Conservation (phyloP, 2,113 vertebrate genomes). For the Microtus ochrogaster region DNA sequence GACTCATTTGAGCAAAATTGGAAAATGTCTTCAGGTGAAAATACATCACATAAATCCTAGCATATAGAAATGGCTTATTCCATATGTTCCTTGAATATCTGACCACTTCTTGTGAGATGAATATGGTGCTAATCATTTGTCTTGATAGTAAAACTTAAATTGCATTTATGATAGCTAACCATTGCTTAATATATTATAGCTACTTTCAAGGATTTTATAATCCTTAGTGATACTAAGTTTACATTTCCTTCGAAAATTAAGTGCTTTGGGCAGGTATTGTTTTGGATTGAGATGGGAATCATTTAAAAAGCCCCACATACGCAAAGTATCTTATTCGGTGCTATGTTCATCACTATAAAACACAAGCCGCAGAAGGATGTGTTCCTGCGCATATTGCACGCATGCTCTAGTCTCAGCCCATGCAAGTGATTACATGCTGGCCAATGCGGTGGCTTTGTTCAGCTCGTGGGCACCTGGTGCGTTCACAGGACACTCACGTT, state of each 20-base stretch:
- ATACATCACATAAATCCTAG: neutral
- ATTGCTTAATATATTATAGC: neutral
- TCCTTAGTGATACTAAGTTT: neutral
- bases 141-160: conserved; percentile 17
- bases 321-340: neutral
- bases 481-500: conserved; percentile 91
- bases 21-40: neutral
- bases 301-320: neutral
- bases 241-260: neutral
- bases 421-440: neutral
- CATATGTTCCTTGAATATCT: neutral
- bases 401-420: no score
- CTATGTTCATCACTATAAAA: neutral
- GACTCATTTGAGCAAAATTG: neutral
- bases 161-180: neutral
- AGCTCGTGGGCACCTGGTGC: neutral
- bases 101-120: neutral
- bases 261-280: neutral
- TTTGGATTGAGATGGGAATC: neutral
- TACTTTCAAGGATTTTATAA: no score
- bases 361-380: neutral
- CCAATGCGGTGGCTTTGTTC: neutral
- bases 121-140: neutral
- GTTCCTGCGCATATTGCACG: neutral
- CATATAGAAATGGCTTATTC: neutral